Evolutionary conservation across 2,888 invertebrate genomes (phyloP).

Genomic region (Amblyteles armatorius): DNA sequence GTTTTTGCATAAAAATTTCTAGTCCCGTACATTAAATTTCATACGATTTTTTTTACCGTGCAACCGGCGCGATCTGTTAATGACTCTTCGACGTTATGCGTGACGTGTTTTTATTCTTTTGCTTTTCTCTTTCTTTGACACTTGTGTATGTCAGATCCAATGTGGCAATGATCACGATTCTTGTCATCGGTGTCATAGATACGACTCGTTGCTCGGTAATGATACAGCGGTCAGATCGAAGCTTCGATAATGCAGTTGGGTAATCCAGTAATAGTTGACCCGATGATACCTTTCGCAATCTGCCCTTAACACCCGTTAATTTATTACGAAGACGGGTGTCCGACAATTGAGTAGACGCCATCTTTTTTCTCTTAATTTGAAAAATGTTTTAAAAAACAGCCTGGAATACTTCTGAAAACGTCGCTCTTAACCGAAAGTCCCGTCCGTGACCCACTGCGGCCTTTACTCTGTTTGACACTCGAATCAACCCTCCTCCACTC

Average conservation of each 20-base stretch:
- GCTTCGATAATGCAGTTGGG: constrained; percentile 21
- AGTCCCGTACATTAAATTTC: no score
- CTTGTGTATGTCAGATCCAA: not conserved
- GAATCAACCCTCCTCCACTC: not conserved
- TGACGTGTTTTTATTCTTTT: not conserved
- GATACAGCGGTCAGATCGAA: constrained; percentile 11
- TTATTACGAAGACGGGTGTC: not conserved
- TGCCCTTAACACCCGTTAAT: not conserved
- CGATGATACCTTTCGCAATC: not conserved
- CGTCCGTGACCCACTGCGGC: no score
- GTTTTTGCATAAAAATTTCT: no score
- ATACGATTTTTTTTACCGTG: no score
- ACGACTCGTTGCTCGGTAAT: not conserved
- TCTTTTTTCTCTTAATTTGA: not conserved
- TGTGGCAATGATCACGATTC: constrained; percentile 13
- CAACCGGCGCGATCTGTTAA: constrained; percentile 16
- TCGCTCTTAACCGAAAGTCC: no score
- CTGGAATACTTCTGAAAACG: no score
- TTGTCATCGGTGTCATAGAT: constrained; percentile 6
- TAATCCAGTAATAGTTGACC: not conserved
- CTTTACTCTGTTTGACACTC: not conserved
- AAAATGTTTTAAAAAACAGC: not conserved
- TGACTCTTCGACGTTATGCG: not conserved
- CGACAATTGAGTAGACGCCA: not conserved
- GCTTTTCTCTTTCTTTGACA: constrained; percentile 5